Percentiles rank a stretch among this genome's conserved stretches.
Evolutionary conservation across 2,888 invertebrate species (phyloP).

Genomic region (Andrena hattorfiana): DNA sequence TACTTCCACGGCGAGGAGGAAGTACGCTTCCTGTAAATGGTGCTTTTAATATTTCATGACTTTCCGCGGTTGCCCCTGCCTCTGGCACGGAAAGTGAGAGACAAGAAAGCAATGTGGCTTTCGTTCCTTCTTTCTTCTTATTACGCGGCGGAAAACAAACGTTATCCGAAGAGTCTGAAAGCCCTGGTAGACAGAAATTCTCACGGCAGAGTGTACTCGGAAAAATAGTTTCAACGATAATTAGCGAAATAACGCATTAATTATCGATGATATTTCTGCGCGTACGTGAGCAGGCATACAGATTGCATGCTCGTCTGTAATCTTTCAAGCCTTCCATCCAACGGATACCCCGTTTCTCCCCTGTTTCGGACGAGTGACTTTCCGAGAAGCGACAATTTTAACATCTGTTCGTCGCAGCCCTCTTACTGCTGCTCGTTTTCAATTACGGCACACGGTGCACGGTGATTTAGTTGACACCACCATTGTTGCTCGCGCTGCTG

Average conservation of each 20-base stretch:
- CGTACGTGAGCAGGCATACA: constrained; percentile 24
- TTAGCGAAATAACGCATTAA: background rate
- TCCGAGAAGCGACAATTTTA: constrained; percentile 20
- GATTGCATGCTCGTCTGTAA: background rate
- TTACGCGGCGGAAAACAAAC: background rate
- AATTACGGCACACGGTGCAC: constrained; percentile 29
- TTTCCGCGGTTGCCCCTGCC: constrained; percentile 7
- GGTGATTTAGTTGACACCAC: constrained; percentile 56
- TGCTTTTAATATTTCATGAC: constrained; percentile 50
- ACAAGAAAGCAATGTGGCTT: background rate
- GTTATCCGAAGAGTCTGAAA: too few species aligned
- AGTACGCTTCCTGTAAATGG: constrained; percentile 36
- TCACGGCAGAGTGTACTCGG: background rate
- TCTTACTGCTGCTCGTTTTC: constrained; percentile 24
- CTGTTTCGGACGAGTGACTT: background rate
- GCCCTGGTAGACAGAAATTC: background rate
- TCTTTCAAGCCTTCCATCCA: constrained; percentile 1
- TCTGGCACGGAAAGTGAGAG: background rate
- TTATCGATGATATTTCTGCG: constrained; percentile 4
- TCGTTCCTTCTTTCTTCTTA: background rate
- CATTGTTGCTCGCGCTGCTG: background rate
- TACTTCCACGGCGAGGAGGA: constrained; percentile 17
- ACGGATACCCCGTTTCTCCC: background rate
- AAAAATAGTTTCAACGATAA: background rate
- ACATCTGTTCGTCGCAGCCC: background rate